Evolutionary conservation across 1,140 invertebrate species (phyloP).

Genomic region (Musca vetustissima): DNA sequence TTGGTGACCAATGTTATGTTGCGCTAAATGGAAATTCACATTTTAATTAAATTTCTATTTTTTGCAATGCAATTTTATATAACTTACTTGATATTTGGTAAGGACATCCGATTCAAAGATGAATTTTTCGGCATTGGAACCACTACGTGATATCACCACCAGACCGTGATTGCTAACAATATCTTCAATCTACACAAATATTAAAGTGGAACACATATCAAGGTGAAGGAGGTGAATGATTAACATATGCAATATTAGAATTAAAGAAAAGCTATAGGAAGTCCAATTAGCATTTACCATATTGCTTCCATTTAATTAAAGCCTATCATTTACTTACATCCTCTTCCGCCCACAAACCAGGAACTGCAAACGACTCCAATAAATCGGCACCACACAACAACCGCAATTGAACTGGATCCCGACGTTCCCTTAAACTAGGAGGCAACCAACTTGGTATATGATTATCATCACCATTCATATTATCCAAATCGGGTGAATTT

Average conservation of each 20-base stretch:
- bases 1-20: conserved; percentile 90
- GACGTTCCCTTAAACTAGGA: conserved; percentile 57
- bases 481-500: conserved; percentile 54
- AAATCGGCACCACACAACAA: conserved; percentile 92
- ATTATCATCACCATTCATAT: conserved; percentile 55
- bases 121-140: conserved; percentile 84
- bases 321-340: conserved; percentile 72
- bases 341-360: conserved; percentile 84
- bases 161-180: conserved; percentile 87
- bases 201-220: no score
- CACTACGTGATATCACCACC: conserved; percentile 84
- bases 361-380: conserved; percentile 87
- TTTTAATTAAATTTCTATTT: not conserved
- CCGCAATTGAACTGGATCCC: conserved; percentile 71
- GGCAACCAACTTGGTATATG: conserved; percentile 65
- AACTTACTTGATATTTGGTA: conserved; percentile 78
- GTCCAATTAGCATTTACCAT: no score
- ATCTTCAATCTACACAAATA: conserved; percentile 76
- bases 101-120: conserved; percentile 92
- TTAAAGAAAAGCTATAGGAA: no score
- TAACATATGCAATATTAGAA: no score
- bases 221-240: no score
- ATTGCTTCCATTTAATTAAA: no score
- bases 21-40: conserved; percentile 14
- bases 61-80: not conserved